These are phyloP conservation scores for Pachymerium ferrugineum DNA, from an alignment of 2,888 invertebrate genomes.

Conservation along the genomic window DNA sequence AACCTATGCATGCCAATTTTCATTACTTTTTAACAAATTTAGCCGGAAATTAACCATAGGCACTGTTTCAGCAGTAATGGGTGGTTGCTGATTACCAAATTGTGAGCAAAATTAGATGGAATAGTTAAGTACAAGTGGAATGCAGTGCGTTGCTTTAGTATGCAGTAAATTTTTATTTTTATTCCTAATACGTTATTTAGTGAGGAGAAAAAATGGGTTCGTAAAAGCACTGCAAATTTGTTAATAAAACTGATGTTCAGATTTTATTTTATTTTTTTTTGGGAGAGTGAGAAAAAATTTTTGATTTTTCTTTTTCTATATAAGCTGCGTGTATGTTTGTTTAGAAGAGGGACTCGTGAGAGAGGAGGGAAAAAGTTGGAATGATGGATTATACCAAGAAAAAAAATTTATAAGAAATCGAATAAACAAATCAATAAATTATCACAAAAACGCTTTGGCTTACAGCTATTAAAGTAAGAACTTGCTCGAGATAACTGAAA, in stretches of 20 bases:
- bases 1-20: neutral
- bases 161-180: neutral
- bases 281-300: neutral
- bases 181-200: too few relatives aligned
- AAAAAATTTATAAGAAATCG: neutral
- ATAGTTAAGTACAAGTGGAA: slow-evolving; percentile 22
- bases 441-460: slow-evolving; percentile 27
- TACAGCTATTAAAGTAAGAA: slow-evolving; percentile 4
- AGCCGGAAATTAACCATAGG: neutral
- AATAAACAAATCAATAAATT: slow-evolving; percentile 23
- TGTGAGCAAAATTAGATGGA: slow-evolving; percentile 24
- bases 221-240: neutral
- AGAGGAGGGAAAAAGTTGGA: slow-evolving; percentile 7
- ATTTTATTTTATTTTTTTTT: too few relatives aligned
- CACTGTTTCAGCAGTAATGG: neutral
- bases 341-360: neutral
- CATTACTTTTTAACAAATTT: neutral
- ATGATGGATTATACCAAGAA: slow-evolving; percentile 9
- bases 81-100: neutral
- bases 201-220: too few relatives aligned
- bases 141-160: slow-evolving; percentile 17
- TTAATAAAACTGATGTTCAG: too few relatives aligned
- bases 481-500: too few relatives aligned
- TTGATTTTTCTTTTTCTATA: neutral
- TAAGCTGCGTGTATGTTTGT: neutral